phyloP scores from a whole-genome alignment of 23 tunicate species.

The Halocynthia aurantium region DNA sequence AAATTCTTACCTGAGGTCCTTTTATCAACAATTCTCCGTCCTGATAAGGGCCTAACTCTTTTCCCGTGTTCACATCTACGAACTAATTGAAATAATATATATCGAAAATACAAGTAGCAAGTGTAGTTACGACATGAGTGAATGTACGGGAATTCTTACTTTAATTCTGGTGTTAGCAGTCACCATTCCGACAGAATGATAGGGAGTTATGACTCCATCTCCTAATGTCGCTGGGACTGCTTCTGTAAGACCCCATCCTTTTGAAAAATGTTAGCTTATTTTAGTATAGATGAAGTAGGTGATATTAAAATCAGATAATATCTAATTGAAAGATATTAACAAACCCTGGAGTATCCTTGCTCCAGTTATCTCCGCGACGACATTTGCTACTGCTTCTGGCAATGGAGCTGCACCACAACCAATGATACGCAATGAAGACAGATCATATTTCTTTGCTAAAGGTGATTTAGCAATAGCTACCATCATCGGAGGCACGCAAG shows the following conservation, averaged over 20 bases:
- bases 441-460: slow-evolving; percentile 40
- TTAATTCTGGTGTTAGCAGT: slow-evolving; percentile 37
- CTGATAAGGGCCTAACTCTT: slow-evolving; percentile 42
- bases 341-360: slow-evolving; percentile 25
- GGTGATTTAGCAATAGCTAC: slow-evolving; percentile 48
- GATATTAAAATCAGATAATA: background rate
- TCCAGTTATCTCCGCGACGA: slow-evolving; percentile 15
- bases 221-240: slow-evolving; percentile 29
- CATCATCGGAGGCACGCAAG: slow-evolving; percentile 47
- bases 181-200: slow-evolving; percentile 33
- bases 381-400: slow-evolving; percentile 27
- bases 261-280: too few species aligned
- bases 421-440: slow-evolving; percentile 29
- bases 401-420: slow-evolving; percentile 66
- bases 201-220: slow-evolving; percentile 4
- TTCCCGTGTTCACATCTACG: slow-evolving; percentile 34
- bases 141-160: slow-evolving; percentile 3
- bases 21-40: slow-evolving; percentile 70
- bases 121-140: background rate
- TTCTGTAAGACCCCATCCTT: slow-evolving; percentile 71
- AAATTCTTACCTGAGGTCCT: slow-evolving; percentile 52
- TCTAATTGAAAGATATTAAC: background rate
- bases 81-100: slow-evolving; percentile 1
- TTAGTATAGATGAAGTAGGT: too few species aligned
- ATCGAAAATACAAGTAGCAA: too few species aligned